Base-by-base conservation (phyloP, 37 sponge, comb jelly and placozoan species). In the Theonella swinhoei region DNA sequence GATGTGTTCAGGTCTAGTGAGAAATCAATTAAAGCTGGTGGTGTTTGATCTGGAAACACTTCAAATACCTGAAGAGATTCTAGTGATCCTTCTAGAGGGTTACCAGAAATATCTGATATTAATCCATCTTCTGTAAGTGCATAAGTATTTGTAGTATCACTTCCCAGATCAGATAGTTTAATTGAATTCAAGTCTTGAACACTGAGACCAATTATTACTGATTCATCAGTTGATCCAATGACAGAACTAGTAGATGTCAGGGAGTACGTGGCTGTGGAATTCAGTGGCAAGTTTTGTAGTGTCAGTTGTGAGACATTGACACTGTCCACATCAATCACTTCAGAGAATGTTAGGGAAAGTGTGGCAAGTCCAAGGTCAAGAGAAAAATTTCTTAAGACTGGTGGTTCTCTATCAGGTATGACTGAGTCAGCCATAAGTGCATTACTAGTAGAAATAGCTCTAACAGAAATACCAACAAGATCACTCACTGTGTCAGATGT, bases 1-100 rank as follows among this genome's bases (percentile, higher is more conserved):
- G 90, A 88, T 31, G 68, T 70, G 75, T 96, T 91, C 81, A 96
- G 47, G 63, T 96, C 81, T 17, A 96, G 87, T 14, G 89, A 79
- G 65, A 80, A 91, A 3, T 68, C 62, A 8, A 28, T 11, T 7
- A 96, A 67, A 29, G 29, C 62, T 58, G 94, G 94, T 19, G 71
- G 70, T 30, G 82, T 84, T n/a, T 28, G 72, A 63, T 96, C 97
- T 35, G 76, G 82, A 54, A 85, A 30, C 28, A 96, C 71, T 28
- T 70, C 22, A 30, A 3, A 33, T 0, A 70, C 97, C 36, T 42
- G 70, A 1, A 85, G 62, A 33, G 91, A 85, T 62, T 70, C 69
- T 64, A 29, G 25, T 33, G 82, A 69, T 31, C 72, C 31, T 5
- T 70, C 69, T 1, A 91, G 41, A 24, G 65, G 42, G 76, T 94